Base-by-base conservation (phyloP, 2,113 vertebrate genomes). In the Centropus unirufus region DNA sequence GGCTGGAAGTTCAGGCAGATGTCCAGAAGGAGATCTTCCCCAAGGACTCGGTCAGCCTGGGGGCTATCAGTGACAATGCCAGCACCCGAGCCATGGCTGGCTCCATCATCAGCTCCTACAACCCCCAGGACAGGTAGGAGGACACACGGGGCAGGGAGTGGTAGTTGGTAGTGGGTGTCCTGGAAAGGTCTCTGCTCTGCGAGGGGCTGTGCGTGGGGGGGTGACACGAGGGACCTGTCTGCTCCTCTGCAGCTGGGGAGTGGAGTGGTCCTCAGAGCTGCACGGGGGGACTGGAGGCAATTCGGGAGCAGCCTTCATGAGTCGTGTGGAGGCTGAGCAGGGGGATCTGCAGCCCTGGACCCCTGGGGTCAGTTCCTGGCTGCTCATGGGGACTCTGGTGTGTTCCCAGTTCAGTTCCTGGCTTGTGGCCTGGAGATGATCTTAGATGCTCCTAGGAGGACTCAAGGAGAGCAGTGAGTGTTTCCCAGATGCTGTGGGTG, bases 31-130 rank as follows among this genome's bases (percentile, higher is more conserved):
- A 99, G 85, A 98, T 98, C 49, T 97, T 98, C 91, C 98, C 98
- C 89, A 99, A 99, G 93, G 99, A 99, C 94, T 99, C 99, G 0
- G 99, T 99, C 87, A 99, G 99, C 95, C 92, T 99, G 96, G 99
- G 99, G 75, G 99, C 99, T 4, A 98, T 98, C 86, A 99, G 99
- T 2, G 99, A 99, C 98, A 99, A 98, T 2, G 99, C 99, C 97
- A 99, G 99, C 98, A 99, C 99, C 78, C 97, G 99, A 32, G 99
- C 99, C 74, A 99, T 99, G 99, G 99, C 99, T n/a, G 99, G 99
- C 39, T 99, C 99, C 97, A 99, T 99, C 97, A 99, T 99, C 97
- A 99, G 99, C 95, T 99, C 99, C 94, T 99, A 99, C 98, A 99
- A 99, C 59, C 98, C 99, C 79, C 99, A 99, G 92, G 99, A 99